phyloP scores from a whole-genome alignment of 2,888 invertebrate genomes.

The Amphipoea oculea region DNA sequence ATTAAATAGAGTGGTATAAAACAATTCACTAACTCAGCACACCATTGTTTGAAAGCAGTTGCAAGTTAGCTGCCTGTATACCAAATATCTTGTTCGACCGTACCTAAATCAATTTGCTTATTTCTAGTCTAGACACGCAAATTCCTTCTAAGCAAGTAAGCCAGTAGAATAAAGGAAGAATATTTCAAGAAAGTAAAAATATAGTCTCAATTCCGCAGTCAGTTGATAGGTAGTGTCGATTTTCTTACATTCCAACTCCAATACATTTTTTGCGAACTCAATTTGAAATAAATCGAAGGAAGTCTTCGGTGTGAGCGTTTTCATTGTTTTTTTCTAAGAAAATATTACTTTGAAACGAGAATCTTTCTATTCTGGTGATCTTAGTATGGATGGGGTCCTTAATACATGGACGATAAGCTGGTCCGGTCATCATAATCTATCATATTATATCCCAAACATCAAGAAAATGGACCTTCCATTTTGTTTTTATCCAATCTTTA shows the following conservation, averaged over 20 bases:
- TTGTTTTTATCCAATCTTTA: slow-evolving; percentile 24
- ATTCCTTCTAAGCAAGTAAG: not conserved
- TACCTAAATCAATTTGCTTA: not conserved
- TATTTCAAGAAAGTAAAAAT: slow-evolving; percentile 19
- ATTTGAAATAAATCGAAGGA: slow-evolving; percentile 45
- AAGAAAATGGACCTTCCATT: slow-evolving; percentile 28
- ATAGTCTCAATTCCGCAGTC: slow-evolving; percentile 33
- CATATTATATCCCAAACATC: slow-evolving; percentile 29
- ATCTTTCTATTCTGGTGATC: slow-evolving; percentile 8
- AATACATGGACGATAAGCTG: slow-evolving; percentile 27
- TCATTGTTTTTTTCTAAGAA: slow-evolving; percentile 8
- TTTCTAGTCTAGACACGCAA: not conserved
- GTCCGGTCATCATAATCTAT: slow-evolving; percentile 47
- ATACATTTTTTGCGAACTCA: slow-evolving; percentile 42
- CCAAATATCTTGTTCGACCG: too few species aligned
- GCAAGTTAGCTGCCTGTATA: too few species aligned
- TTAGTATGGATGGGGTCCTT: not conserved
- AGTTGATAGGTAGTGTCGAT: slow-evolving; percentile 13
- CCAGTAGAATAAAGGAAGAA: not conserved
- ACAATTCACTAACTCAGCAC: too few species aligned
- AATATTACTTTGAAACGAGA: slow-evolving; percentile 14
- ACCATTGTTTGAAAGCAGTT: too few species aligned
- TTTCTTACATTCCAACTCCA: slow-evolving; percentile 22
- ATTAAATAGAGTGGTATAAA: too few species aligned
- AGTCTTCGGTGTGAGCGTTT: slow-evolving; percentile 26